Evolutionary conservation across 2,888 invertebrate species (phyloP).

Genomic region (Cataglyphis rosenhaueri): DNA sequence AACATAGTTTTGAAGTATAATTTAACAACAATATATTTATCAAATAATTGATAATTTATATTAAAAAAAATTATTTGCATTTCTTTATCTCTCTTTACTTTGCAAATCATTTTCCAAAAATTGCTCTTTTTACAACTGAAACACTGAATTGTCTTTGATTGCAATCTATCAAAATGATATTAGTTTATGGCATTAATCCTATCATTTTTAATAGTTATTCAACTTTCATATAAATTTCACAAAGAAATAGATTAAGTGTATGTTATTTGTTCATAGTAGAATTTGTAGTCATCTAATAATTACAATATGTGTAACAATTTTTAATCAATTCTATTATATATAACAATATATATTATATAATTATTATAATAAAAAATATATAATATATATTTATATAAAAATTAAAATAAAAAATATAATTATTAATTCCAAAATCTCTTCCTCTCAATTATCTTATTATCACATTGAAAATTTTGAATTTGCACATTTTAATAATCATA

Average conservation of each 20-base stretch:
- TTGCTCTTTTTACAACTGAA: background rate
- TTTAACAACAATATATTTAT: conserved; percentile 1
- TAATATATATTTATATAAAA: background rate
- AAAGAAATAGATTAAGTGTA: background rate
- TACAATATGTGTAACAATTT: background rate
- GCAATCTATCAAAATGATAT: conserved; percentile 14
- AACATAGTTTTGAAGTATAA: background rate
- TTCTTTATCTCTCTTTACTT: background rate
- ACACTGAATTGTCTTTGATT: background rate
- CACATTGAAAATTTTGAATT: background rate
- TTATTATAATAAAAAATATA: background rate
- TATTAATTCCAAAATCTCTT: background rate
- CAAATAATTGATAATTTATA: background rate
- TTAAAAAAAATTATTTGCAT: conserved; percentile 11
- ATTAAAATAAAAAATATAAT: background rate
- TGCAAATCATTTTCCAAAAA: background rate
- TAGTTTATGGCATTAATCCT: conserved; percentile 62
- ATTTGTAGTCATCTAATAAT: conserved; percentile 2
- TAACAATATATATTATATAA: background rate
- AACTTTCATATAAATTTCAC: background rate
- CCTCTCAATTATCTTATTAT: background rate
- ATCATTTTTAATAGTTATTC: background rate
- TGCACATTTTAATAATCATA: background rate
- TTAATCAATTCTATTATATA: background rate
- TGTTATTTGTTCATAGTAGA: background rate